Base-by-base conservation (phyloP, 2,113 vertebrate species). In the Zootoca vivipara region DNA sequence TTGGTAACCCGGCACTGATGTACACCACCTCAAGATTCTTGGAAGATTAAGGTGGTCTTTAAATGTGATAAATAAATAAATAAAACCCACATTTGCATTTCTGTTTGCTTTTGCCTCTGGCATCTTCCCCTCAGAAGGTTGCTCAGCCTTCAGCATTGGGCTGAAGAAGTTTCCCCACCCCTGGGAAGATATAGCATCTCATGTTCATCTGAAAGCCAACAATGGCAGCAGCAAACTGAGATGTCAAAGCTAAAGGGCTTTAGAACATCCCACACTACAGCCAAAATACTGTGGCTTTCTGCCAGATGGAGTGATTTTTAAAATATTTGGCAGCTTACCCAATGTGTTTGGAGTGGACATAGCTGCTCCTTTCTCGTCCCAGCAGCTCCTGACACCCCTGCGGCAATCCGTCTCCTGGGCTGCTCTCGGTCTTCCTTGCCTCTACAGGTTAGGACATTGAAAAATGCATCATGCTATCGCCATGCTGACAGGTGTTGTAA, bases 391-490 rank as follows among this genome's bases (percentile, higher is more conserved):
- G 42, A 87, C 83, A 90, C 84, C 93, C 86, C 87, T 94, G 69
- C 38, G 89, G n/a, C 0, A 0, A 91, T 90, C 40, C 89, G 77
- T 86, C 92, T 91, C n/a, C 72, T 92, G 58, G 80, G 91, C 87
- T 0, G 2, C 33, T 91, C 42, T 2, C 0, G 15, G 22, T 93
- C 70, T 91, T 91, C 87, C 62, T 92, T 94, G 90, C 67, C 87
- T 90, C 52, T 93, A 64, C 90, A 93, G 87, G 91, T 91, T 91
- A 92, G 69, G 89, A 94, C 87, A 90, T 33, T 93, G 91, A 94
- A 95, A 91, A 87, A 90, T 92, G 86, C 5, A 65, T 85, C 91
- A 92, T 33, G 62, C 79, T 94, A 78, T 91, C 94, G 80, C 20
- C 77, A 87, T 38, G 92, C 89, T 94, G 91, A 93, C 89, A 94